Base-by-base conservation (phyloP, 2,797 vertebrate species). In the Hyperoplus lanceolatus region DNA sequence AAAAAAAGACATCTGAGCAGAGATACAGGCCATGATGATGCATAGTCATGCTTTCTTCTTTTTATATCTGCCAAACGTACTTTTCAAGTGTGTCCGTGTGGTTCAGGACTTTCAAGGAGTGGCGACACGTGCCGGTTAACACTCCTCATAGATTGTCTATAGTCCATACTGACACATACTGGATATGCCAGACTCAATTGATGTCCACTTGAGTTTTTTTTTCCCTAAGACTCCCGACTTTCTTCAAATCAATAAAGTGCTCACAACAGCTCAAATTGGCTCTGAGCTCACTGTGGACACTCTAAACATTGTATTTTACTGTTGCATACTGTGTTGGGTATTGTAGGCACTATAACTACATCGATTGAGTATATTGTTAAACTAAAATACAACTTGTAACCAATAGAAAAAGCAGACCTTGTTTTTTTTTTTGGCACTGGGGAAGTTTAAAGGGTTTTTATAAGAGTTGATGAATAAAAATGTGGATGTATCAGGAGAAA, bases 151-250 rank as follows among this genome's bases (percentile, higher is more conserved):
- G 49, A 43, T 46, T 29, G 29, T 69, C 57, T 18, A 5, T 50
- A 15, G 57, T 49, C n/a, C 29, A 5, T 18, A 39, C 4, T 1
- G 29, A 63, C 29, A 12, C 29, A 6, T 7, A 8, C 15, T 43
- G 39, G 11, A 12, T 57, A 16, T 39, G 62, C 55, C 45, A 55
- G 55, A 18, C 18, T 60, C 61, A 38, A 18, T 2, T 63, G 39
- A 79, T 38, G 60, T 61, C 38, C 49, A 6, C 29, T 21, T 15
- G 43, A 41, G 43, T 29, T 45, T 66, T 60, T 50, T 29, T 45
- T 66, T 60, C 48, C 41, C 18, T 29, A 29, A 15, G 43, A 65
- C 59, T 9, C 29, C 29, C 29, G 29, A 29, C 29, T 29, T 29
- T 29, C 29, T 29, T 29, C 29, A 29, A 29, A 29, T 29, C 11